Base-by-base conservation (phyloP, 2,888 invertebrate genomes). In the Pseudeuparius sepicola region DNA sequence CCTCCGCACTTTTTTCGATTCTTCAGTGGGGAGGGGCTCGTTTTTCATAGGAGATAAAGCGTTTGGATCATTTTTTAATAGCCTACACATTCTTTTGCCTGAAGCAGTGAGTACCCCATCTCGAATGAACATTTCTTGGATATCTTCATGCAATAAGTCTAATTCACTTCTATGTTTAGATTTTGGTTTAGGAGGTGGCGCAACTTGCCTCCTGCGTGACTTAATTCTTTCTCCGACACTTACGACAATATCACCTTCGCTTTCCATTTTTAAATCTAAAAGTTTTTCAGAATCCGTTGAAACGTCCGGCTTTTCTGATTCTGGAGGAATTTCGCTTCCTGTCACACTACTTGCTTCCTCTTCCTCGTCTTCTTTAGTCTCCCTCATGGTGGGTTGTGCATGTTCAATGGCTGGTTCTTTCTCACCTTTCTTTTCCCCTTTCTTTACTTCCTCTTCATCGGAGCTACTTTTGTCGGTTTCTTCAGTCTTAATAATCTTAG, bases 91-190 rank as follows among this genome's bases (percentile, higher is more conserved):
- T 43, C 80, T 62, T 50, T 75, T 69, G 7, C 78, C 78, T 2
- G 73, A 73, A 9, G 74, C 69, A 32, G 72, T 70, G 14, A 76
- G 55, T 2, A 78, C 70, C 16, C 71, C 76, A 43, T 76, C 70
- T 43, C 70, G 67, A 34, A 77, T 73, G 49, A 77, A 77, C 73
- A 78, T 78, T 50, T 79, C 78, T 46, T 74, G 70, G 24, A 80
- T 72, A 45, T 80, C 78, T 41, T 76, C 74, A 45, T 79, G 79
- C 2, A 81, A 60, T 54, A 68, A 66, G 48, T 74, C 69, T 29
- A 81, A 52, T 49, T 79, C 79, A 34, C 66, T 67, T 27, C 46
- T 44, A 14, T 30, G 41, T 60, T 58, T 32, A 55, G 55, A 60
- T 61, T 45, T 64, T 57, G 36, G 44, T 31, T 42, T 39, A 10